These are phyloP conservation scores for Salvelinus namaycush DNA, from an alignment of 2,113 vertebrate genomes.

Conservation along the genomic window DNA sequence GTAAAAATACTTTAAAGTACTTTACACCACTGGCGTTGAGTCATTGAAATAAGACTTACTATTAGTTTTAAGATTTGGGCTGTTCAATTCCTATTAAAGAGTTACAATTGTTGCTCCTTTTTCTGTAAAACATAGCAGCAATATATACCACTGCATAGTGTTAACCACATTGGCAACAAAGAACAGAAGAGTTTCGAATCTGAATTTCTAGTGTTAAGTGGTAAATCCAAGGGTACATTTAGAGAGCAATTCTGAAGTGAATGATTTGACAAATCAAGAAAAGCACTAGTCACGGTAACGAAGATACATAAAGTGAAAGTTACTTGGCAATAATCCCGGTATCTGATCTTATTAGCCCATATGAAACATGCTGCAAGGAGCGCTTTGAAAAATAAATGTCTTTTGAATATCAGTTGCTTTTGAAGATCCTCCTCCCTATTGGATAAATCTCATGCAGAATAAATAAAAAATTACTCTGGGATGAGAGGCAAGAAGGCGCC, in stretches of 20 bases:
- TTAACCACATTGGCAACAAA: background rate
- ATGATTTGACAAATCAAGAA: background rate
- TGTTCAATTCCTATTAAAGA: too few species aligned
- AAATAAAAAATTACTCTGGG: background rate
- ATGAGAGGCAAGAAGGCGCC: background rate
- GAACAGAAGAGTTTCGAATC: background rate
- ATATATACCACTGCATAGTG: background rate
- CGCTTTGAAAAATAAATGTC: background rate
- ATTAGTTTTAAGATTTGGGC: too few species aligned
- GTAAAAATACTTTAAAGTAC: too few species aligned
- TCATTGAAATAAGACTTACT: too few species aligned
- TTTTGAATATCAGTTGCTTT: background rate
- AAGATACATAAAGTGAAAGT: background rate
- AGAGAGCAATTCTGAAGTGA: background rate
- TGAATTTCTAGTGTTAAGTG: too few species aligned
- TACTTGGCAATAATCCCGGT: background rate
- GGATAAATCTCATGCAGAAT: background rate
- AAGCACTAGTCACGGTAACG: slow-evolving; percentile 1
- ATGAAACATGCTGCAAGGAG: background rate
- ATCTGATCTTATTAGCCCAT: slow-evolving; percentile 9
- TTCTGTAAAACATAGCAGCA: too few species aligned
- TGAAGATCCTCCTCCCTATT: slow-evolving; percentile 6
- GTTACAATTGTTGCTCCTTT: too few species aligned
- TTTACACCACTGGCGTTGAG: too few species aligned
- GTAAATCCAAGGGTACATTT: background rate